Evolutionary conservation across 2,797 vertebrate genomes (phyloP).

Genomic region (Liasis olivaceus): DNA sequence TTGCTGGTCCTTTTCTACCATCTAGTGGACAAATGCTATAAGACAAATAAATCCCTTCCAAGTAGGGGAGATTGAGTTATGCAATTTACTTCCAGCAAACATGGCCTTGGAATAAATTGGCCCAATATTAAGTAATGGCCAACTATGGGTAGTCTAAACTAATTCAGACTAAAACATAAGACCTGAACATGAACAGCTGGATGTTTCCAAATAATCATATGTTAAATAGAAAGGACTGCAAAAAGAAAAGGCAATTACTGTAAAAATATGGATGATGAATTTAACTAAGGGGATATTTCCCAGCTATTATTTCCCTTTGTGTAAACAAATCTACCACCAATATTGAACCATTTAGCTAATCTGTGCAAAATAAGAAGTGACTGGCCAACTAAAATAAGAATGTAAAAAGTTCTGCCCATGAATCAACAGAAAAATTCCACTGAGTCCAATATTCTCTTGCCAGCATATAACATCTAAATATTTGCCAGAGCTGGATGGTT

Average conservation of each 20-base stretch:
- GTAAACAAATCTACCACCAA: background rate
- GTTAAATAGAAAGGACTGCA: background rate
- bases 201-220: background rate
- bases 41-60: background rate
- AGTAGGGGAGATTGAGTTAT: background rate
- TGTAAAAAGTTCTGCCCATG: background rate
- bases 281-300: background rate
- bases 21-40: slow-evolving; percentile 67
- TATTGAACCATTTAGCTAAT: background rate
- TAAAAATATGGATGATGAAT: background rate
- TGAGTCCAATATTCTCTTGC: background rate
- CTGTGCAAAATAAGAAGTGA: background rate
- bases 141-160: background rate
- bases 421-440: background rate
- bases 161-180: background rate
- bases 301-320: background rate
- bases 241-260: background rate
- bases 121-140: background rate
- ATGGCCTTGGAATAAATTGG: background rate
- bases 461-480: background rate
- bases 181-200: background rate
- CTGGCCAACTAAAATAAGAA: background rate
- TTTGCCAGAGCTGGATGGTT: background rate
- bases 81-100: background rate
- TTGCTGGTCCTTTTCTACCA: slow-evolving; percentile 63